phyloP scores from a whole-genome alignment of 1,140 invertebrate genomes.

The Gryllus bimaculatus region DNA sequence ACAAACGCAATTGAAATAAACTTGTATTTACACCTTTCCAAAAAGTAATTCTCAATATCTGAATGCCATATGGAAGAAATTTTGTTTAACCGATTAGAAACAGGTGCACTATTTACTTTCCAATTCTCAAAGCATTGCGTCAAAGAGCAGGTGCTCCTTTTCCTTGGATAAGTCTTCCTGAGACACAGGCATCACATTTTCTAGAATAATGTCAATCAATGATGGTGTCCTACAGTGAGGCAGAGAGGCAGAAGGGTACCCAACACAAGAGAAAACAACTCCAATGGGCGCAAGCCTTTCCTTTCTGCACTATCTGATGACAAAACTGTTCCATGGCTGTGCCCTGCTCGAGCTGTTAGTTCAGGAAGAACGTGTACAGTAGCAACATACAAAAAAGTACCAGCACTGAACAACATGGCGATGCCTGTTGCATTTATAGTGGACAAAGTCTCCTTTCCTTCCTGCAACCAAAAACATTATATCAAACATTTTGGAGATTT shows the following conservation, averaged over 20 bases:
- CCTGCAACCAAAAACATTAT: slow-evolving; percentile 35
- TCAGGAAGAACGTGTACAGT: slow-evolving; percentile 97
- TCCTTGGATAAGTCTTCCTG: neutral
- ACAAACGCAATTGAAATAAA: too few relatives aligned
- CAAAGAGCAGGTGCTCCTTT: too few relatives aligned
- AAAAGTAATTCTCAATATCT: too few relatives aligned
- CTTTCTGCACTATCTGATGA: slow-evolving; percentile 38
- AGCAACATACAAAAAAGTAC: slow-evolving; percentile 97
- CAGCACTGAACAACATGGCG: slow-evolving; percentile 96
- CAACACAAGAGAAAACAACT: slow-evolving; percentile 71
- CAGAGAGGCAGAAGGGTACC: slow-evolving; percentile 80
- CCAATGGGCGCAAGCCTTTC: slow-evolving; percentile 58
- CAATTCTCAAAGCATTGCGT: too few relatives aligned
- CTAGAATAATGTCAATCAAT: slow-evolving; percentile 32
- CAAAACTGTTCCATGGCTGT: slow-evolving; percentile 28
- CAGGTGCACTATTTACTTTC: too few relatives aligned
- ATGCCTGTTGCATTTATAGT: slow-evolving; percentile 87
- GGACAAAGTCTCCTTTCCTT: slow-evolving; percentile 59
- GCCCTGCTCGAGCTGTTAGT: slow-evolving; percentile 45
- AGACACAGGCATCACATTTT: neutral
- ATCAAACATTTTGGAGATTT: neutral
- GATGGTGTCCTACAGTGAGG: slow-evolving; percentile 85
- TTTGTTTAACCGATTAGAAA: too few relatives aligned
- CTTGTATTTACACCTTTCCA: too few relatives aligned
- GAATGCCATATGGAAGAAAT: too few relatives aligned